phyloP scores from a whole-genome alignment of 2,888 invertebrate species.

The Anticlea derivata region DNA sequence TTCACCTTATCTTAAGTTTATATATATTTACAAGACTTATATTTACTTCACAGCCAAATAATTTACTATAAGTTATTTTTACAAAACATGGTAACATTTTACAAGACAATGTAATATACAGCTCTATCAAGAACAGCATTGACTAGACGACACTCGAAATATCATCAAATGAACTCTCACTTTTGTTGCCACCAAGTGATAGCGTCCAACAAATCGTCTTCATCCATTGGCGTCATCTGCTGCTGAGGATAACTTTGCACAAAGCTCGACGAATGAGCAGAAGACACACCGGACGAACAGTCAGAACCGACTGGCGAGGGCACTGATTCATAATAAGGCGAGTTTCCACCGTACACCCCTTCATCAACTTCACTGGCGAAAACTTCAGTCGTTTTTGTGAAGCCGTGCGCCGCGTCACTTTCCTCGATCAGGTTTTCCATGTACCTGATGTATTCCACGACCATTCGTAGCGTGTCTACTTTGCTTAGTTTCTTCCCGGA shows the following conservation, averaged over 20 bases:
- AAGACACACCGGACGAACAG: slow-evolving; percentile 84
- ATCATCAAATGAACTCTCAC: slow-evolving; percentile 40
- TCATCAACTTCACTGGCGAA: slow-evolving; percentile 58
- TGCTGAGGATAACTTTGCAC: slow-evolving; percentile 55
- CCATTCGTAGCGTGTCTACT: slow-evolving; percentile 95
- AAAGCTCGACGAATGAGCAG: slow-evolving; percentile 61
- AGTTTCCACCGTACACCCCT: slow-evolving; percentile 65
- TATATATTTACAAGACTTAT: slow-evolving; percentile 25
- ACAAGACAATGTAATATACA: slow-evolving; percentile 3
- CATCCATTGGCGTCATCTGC: slow-evolving; percentile 88
- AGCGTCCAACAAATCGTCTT: slow-evolving; percentile 92
- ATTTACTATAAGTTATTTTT: slow-evolving; percentile 24
- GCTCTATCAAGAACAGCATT: slow-evolving; percentile 26
- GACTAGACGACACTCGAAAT: slow-evolving; percentile 52
- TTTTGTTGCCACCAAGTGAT: slow-evolving; percentile 92
- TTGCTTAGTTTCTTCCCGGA: slow-evolving; percentile 94
- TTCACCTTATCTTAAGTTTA: slow-evolving; percentile 1
- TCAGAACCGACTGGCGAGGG: slow-evolving; percentile 88
- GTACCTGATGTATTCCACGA: slow-evolving; percentile 95
- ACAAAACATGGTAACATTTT: slow-evolving; percentile 28
- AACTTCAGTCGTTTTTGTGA: slow-evolving; percentile 40
- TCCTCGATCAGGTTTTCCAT: slow-evolving; percentile 90
- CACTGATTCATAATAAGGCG: slow-evolving; percentile 79
- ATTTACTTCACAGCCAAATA: slow-evolving; percentile 33
- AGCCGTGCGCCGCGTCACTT: slow-evolving; percentile 82